These are phyloP conservation scores for Erpornis zantholeuca DNA, from an alignment of 2,113 vertebrate genomes.

Conservation along the genomic window DNA sequence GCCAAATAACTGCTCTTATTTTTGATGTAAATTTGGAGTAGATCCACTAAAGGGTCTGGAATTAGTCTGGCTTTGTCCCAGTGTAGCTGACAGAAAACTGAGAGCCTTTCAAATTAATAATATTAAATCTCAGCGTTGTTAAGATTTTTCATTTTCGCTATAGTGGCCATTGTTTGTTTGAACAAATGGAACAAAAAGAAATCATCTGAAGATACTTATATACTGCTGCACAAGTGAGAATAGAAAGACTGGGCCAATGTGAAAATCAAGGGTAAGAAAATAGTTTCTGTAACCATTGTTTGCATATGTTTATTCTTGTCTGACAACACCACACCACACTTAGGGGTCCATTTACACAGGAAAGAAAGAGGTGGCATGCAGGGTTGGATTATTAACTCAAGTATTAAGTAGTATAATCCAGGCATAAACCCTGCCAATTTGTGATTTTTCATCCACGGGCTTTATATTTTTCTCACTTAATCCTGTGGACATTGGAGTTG, in stretches of 20 bases:
- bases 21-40: slow-evolving; percentile 38
- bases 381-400: neutral
- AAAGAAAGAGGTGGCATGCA: neutral
- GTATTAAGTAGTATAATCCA: neutral
- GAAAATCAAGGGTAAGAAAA: slow-evolving; percentile 20
- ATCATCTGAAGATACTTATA: slow-evolving; percentile 22
- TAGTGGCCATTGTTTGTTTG: slow-evolving; percentile 23
- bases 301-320: neutral
- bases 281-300: neutral
- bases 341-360: neutral
- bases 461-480: neutral
- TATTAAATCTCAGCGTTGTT: neutral
- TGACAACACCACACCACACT: neutral
- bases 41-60: slow-evolving; percentile 14
- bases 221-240: neutral
- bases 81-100: neutral
- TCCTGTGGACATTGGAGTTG: neutral
- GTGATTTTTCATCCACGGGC: neutral
- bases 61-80: slow-evolving; percentile 20
- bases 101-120: slow-evolving; percentile 27
- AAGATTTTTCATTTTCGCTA: slow-evolving; percentile 18
- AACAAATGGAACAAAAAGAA: slow-evolving; percentile 19
- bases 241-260: neutral
- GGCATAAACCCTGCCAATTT: neutral
- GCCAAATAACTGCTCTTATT: slow-evolving; percentile 23